Conservation (phyloP, 2,888 invertebrate species). For the Sicus ferrugineus region DNA sequence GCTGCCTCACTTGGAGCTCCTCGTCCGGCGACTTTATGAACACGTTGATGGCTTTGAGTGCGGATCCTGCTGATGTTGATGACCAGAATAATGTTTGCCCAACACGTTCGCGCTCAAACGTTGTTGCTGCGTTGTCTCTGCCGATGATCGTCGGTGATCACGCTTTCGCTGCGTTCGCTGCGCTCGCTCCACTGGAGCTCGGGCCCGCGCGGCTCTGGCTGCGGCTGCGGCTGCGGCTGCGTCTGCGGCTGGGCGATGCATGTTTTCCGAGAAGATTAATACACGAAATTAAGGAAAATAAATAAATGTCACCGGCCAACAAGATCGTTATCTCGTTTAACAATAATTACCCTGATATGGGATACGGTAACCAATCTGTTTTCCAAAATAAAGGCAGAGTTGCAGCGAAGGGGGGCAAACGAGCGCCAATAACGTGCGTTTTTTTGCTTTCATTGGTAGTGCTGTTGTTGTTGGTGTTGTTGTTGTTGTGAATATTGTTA, state of each 20-base stretch:
- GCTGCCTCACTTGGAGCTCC: not conserved
- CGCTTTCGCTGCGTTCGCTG: conserved; percentile 7
- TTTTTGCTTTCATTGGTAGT: conserved; percentile 25
- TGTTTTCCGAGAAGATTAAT: conserved; percentile 64
- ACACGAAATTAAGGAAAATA: conserved; percentile 66
- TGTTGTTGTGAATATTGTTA: conserved; percentile 20
- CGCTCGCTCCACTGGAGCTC: not conserved
- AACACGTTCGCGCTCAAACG: conserved; percentile 20
- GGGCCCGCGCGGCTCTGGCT: no score
- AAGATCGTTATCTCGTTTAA: conserved; percentile 66
- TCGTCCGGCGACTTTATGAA: conserved; percentile 17
- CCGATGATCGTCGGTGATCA: conserved; percentile 11
- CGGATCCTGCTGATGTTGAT: conserved; percentile 26
- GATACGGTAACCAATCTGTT: conserved; percentile 64
- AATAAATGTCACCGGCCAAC: conserved; percentile 65
- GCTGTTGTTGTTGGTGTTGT: conserved; percentile 22
- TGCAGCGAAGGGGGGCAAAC: conserved; percentile 2
- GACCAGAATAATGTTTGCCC: conserved; percentile 31
- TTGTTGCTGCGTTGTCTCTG: conserved; percentile 3
- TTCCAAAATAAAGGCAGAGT: not conserved
- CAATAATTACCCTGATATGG: conserved; percentile 66
- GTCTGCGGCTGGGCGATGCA: not conserved
- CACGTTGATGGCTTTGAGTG: conserved; percentile 19
- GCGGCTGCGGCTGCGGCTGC: no score
- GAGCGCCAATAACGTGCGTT: conserved; percentile 25